These are phyloP conservation scores for Tenrec ecaudatus DNA, from an alignment of 2,113 vertebrate species.

Conservation along the genomic window DNA sequence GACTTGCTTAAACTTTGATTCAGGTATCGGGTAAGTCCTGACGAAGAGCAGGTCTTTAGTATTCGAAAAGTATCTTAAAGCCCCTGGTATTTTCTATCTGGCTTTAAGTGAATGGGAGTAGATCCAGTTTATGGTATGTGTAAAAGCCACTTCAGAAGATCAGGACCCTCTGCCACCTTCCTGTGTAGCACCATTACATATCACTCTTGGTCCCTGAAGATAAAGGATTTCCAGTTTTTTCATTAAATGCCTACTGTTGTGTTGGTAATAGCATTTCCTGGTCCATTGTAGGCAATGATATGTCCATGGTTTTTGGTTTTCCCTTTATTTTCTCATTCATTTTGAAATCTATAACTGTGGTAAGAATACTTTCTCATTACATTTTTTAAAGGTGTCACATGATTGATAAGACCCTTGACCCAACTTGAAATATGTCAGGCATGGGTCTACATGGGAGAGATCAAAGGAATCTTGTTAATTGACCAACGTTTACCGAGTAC, in stretches of 20 bases:
- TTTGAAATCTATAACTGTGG: neutral
- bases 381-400: neutral
- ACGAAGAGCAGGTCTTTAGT: slow-evolving; percentile 37
- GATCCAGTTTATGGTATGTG: neutral
- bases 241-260: slow-evolving; percentile 42
- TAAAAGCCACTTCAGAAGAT: slow-evolving; percentile 12
- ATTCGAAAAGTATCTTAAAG: slow-evolving; percentile 20
- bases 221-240: slow-evolving; percentile 38
- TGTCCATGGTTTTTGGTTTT: slow-evolving; percentile 28
- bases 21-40: neutral
- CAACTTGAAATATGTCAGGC: neutral
- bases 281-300: neutral
- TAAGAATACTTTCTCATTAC: slow-evolving; percentile 27
- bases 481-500: slow-evolving; percentile 31
- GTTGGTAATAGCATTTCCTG: neutral
- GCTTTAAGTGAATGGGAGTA: slow-evolving; percentile 43
- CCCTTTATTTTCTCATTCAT: slow-evolving; percentile 21
- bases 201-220: slow-evolving; percentile 3
- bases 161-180: neutral
- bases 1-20: slow-evolving; percentile 44
- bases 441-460: neutral
- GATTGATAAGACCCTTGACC: neutral
- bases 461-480: slow-evolving; percentile 45
- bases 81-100: neutral
- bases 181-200: neutral